Base-by-base conservation (phyloP, 2,113 vertebrate genomes). In the Ammodytes dubius region DNA sequence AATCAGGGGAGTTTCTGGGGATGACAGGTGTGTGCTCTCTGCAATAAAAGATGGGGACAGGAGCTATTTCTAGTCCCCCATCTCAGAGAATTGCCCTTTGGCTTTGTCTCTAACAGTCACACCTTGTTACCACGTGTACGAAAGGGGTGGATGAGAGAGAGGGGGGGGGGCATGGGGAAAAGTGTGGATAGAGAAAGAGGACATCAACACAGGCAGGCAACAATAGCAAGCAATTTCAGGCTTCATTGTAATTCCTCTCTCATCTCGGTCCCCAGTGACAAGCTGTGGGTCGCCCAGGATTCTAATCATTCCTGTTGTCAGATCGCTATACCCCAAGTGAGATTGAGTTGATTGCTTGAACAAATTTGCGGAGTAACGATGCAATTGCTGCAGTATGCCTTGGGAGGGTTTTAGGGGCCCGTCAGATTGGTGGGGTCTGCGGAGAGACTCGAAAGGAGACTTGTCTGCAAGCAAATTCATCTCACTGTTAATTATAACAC, bases 331-430 rank as follows among this genome's bases (percentile, higher is more conserved):
- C 86, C 93, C 89, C 91, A 82, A 91, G 91, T 89, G 91, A 94
- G 93, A 93, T 90, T 57, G 86, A 91, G 85, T 78, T 92, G 93
- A 94, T 93, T 94, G 92, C 91, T 92, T 93, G 92, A 89, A 90
- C 93, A 95, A 94, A 94, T 95, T 94, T 95, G 92, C 93, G 92
- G 94, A 94, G 90, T 92, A 93, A 94, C 87, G 79, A 95, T 87
- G 92, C 90, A 93, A 93, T 94, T 95, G 81, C 77, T 63, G 81
- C 84, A 61, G 86, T 4, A 72, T 64, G 81, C 73, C 88, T 78
- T 70, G 66, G 77, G 84, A 84, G 76, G 83, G 79, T 76, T 81
- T 60, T 27, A 27, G 27, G 27, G 40, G 70, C 61, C 42, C 82
- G 4, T 87, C 61, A 49, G 68, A 86, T 54, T 70, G 70, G 59